These are phyloP conservation scores for Cataglyphis livida DNA, from an alignment of 2,888 invertebrate genomes.

Conservation along the genomic window DNA sequence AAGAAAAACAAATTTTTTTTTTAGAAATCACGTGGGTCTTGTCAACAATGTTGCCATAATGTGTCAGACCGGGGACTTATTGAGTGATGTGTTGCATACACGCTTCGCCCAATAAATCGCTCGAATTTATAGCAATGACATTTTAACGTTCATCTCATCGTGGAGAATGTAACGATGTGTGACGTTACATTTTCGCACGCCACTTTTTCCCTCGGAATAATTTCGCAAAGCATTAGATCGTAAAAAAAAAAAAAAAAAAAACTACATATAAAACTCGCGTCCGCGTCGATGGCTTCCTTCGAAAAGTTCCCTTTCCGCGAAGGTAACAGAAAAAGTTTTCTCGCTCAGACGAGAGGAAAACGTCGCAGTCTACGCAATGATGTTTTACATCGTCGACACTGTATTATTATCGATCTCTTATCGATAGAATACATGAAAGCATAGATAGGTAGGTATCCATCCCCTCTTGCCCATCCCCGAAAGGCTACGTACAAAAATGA, in stretches of 20 bases:
- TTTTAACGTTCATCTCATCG: not conserved
- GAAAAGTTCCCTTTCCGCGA: slow-evolving; percentile 55
- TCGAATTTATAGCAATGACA: not conserved
- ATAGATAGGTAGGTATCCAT: not conserved
- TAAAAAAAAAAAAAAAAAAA: slow-evolving; percentile 43
- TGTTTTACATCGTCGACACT: slow-evolving; percentile 56
- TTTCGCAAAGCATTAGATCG: slow-evolving; percentile 10
- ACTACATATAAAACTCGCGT: slow-evolving; percentile 22
- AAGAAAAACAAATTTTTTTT: no score
- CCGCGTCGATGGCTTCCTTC: slow-evolving; percentile 59
- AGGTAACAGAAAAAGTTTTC: slow-evolving; percentile 73
- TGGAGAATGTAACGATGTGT: not conserved
- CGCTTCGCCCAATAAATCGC: not conserved
- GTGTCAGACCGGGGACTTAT: no score
- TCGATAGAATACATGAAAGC: not conserved
- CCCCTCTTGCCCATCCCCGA: not conserved
- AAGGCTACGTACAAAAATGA: slow-evolving; percentile 9
- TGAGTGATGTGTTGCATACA: no score
- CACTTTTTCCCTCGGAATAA: not conserved
- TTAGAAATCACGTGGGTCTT: no score
- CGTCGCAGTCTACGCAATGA: slow-evolving; percentile 49
- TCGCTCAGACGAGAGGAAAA: slow-evolving; percentile 48
- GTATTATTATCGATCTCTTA: slow-evolving; percentile 53
- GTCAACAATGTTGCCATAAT: no score
- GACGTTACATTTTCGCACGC: not conserved